These are phyloP conservation scores for Neodontobutis hainanensis DNA, from an alignment of 2,113 vertebrate genomes.

Conservation along the genomic window DNA sequence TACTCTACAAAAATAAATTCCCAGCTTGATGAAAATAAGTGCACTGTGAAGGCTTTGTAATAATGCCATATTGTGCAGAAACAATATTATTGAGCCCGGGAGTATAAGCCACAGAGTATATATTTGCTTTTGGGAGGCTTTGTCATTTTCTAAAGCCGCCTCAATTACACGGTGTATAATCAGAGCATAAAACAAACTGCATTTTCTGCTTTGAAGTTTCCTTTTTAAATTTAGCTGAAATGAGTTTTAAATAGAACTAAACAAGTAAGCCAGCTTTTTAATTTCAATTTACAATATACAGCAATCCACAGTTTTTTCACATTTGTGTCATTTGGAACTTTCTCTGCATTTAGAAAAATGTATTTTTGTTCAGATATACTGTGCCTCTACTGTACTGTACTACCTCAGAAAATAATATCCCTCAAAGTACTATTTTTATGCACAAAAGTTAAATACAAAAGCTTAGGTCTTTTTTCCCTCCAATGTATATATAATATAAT, in stretches of 20 bases:
- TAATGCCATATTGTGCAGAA: constrained; percentile 9
- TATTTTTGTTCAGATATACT: too few relatives aligned
- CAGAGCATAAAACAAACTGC: constrained; percentile 28
- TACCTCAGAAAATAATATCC: too few relatives aligned
- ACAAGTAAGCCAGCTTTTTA: too few relatives aligned
- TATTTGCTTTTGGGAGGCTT: constrained; percentile 24
- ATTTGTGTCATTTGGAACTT: too few relatives aligned
- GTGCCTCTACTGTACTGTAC: too few relatives aligned
- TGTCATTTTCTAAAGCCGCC: constrained; percentile 27
- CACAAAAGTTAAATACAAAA: too few relatives aligned
- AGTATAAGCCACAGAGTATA: constrained; percentile 3
- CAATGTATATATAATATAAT: too few relatives aligned
- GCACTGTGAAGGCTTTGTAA: constrained; percentile 14
- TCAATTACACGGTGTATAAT: constrained; percentile 32
- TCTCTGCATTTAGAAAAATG: too few relatives aligned
- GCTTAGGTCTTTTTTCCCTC: too few relatives aligned
- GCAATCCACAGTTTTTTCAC: too few relatives aligned
- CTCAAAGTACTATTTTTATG: too few relatives aligned
- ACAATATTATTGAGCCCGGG: constrained; percentile 26
- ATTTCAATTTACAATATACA: too few relatives aligned
- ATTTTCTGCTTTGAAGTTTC: constrained; percentile 33
- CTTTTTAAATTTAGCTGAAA: constrained; percentile 42
- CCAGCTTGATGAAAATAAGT: constrained; percentile 8
- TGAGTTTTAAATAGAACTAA: background rate
- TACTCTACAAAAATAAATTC: constrained; percentile 42